phyloP scores from a whole-genome alignment of 2,888 invertebrate genomes.

The Lepidocyrtinus sp. region DNA sequence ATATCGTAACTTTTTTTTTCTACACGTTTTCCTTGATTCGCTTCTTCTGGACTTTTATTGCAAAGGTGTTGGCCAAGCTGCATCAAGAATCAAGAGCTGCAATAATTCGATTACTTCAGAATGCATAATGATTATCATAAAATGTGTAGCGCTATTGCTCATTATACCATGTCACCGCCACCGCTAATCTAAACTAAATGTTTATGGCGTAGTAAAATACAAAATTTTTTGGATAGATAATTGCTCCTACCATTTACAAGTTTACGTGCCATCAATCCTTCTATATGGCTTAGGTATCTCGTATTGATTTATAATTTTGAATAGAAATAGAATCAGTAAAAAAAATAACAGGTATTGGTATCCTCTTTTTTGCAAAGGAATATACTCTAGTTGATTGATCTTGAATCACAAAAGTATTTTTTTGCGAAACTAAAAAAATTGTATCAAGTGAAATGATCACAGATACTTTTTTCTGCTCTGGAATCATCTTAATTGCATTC shows the following conservation, averaged over 20 bases:
- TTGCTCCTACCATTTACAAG: no score
- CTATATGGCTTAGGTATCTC: no score
- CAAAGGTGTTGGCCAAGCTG: constrained; percentile 7
- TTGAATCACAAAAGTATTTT: constrained; percentile 15
- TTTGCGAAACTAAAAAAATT: neutral
- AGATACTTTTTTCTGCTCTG: neutral
- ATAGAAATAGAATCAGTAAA: no score
- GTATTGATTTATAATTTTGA: no score
- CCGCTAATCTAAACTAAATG: no score
- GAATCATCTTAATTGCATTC: neutral
- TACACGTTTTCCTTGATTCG: neutral
- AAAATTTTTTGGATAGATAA: no score
- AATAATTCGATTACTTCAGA: constrained; percentile 18
- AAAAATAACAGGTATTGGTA: no score
- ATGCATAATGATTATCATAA: constrained; percentile 5
- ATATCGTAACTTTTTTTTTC: neutral
- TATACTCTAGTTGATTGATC: neutral
- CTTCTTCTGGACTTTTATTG: neutral
- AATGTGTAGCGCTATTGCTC: constrained; percentile 5
- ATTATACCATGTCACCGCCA: constrained; percentile 1
- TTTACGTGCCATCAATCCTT: no score
- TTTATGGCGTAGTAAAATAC: no score
- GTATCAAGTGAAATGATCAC: constrained; percentile 15
- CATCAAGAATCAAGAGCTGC: neutral
- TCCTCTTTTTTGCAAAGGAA: no score